phyloP scores from a whole-genome alignment of 1,140 invertebrate species.

The Saccostrea cuccullata region DNA sequence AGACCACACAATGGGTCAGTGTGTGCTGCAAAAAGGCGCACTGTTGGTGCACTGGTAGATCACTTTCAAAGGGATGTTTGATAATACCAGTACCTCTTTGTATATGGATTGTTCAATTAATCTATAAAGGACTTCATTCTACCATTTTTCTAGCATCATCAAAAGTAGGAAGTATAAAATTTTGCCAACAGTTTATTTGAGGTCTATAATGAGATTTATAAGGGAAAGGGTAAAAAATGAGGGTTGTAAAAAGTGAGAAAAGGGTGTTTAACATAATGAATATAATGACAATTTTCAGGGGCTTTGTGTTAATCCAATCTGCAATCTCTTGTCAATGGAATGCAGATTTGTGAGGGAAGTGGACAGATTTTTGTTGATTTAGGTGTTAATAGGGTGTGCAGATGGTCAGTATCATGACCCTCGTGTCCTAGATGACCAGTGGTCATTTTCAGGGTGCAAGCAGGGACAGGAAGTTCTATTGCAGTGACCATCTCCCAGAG shows the following conservation, averaged over 20 bases:
- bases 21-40: not conserved
- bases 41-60: not conserved
- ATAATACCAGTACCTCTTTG: not conserved
- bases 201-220: not conserved
- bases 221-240: not conserved
- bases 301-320: slow-evolving; percentile 2
- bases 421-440: not conserved
- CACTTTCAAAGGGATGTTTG: not conserved
- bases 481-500: not conserved
- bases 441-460: slow-evolving; percentile 21
- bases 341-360: not conserved
- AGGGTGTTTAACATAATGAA: not conserved
- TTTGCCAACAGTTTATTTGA: not conserved
- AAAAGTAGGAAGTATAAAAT: not conserved
- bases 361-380: slow-evolving; percentile 33
- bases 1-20: not conserved
- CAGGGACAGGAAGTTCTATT: not conserved
- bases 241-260: not conserved
- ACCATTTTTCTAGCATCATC: not conserved
- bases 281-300: not conserved
- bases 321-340: slow-evolving; percentile 13
- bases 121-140: not conserved
- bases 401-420: slow-evolving; percentile 33
- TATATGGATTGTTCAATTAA: not conserved
- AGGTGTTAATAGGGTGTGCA: slow-evolving; percentile 19